phyloP scores from a whole-genome alignment of 2,113 vertebrate genomes.

The Bos taurus region DNA sequence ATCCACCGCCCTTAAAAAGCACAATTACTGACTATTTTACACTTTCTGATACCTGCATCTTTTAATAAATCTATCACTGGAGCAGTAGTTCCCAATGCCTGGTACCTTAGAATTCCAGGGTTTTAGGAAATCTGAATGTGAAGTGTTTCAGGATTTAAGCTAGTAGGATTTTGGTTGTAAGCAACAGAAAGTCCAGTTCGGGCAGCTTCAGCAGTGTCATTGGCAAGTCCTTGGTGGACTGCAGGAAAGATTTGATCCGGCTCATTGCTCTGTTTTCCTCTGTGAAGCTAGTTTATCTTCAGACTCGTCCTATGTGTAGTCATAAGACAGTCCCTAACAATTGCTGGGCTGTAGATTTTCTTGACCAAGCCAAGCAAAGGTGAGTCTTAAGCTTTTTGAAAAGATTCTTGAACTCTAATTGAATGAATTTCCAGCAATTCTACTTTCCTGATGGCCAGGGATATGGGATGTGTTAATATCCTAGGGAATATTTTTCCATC shows the following conservation, averaged over 20 bases:
- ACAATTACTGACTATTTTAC: conserved; percentile 65
- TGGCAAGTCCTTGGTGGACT: background rate
- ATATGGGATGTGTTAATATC: background rate
- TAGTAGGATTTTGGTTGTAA: background rate
- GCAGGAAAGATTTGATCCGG: background rate
- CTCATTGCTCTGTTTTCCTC: background rate
- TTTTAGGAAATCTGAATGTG: background rate
- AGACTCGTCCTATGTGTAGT: no score
- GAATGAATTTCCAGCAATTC: background rate
- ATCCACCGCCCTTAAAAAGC: conserved; percentile 50
- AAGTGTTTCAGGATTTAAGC: background rate
- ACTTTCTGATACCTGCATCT: conserved; percentile 54
- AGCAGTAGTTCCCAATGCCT: background rate
- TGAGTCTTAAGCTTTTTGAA: background rate
- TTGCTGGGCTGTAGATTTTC: background rate
- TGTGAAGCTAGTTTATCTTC: background rate
- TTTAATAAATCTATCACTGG: conserved; percentile 63
- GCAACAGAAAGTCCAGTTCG: background rate
- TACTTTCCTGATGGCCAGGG: background rate
- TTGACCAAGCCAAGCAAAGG: background rate
- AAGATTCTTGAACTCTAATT: background rate
- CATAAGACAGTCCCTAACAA: background rate
- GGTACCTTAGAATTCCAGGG: background rate
- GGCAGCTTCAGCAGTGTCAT: background rate
- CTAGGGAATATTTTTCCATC: background rate